phyloP scores from a whole-genome alignment of 1,140 invertebrate species.

The Steinernema feltiae region DNA sequence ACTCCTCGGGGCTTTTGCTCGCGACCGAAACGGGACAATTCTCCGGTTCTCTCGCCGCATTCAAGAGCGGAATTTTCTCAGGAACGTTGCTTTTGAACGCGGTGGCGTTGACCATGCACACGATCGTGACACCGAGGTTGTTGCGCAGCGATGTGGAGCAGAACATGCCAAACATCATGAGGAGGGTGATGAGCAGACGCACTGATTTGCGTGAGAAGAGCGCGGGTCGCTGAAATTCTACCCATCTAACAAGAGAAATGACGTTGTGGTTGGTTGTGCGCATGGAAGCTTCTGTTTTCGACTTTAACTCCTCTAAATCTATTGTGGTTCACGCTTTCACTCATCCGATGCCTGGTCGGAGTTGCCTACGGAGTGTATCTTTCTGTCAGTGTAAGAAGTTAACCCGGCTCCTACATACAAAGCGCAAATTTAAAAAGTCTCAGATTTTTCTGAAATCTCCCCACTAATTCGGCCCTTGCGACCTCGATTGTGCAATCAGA shows the following conservation, averaged over 20 bases:
- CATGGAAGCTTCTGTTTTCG: not conserved
- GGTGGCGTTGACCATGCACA: constrained; percentile 6
- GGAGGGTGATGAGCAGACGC: not conserved
- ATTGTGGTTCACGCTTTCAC: no score
- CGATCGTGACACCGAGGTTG: not conserved
- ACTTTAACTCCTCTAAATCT: not conserved
- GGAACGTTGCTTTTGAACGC: not conserved
- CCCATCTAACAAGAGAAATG: not conserved
- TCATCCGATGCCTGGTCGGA: no score
- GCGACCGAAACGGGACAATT: not conserved
- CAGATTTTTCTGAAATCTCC: no score
- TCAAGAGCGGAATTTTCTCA: not conserved
- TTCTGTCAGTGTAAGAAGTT: no score
- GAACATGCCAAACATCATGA: not conserved
- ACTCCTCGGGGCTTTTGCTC: not conserved
- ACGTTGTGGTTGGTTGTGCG: not conserved
- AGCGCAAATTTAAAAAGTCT: no score
- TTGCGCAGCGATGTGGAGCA: not conserved
- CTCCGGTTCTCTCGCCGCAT: not conserved
- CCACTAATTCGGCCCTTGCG: no score
- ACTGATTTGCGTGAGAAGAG: not conserved
- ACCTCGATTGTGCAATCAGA: no score
- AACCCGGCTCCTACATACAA: no score
- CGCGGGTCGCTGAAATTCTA: not conserved
- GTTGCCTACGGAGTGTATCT: no score